Base-by-base conservation (phyloP, 2,113 vertebrate genomes). In the Lophotis ruficrista region DNA sequence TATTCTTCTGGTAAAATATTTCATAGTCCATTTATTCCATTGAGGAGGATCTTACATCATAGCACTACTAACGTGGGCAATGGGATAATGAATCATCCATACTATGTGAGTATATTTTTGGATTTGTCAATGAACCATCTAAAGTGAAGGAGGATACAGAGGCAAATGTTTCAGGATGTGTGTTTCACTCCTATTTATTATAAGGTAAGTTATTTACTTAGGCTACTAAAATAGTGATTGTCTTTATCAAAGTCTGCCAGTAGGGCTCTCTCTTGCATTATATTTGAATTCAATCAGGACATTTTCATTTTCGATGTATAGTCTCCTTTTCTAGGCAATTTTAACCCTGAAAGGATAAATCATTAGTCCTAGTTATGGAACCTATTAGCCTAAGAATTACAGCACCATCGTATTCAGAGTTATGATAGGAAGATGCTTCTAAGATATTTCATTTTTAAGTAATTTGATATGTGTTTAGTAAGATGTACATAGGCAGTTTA, bases 201-300 rank as follows among this genome's bases (percentile, higher is more conserved):
- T 72, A 65, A 90, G 10, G 22, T 37, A 75, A 71, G 33, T 35
- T 78, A 54, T 89, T 93, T 87, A 20, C n/a, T 93, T 94, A 33
- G 69, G 31, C 48, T 95, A 62, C 31, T 38, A 28, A 41, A 95
- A 60, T 27, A 69, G 25, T 65, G 41, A 50, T 45, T 96, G 92
- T 64, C 89, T 97, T 94, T 97, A 84, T 96, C 93, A 95, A 93
- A 37, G 37, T 94, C 90, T 73, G 33, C 97, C 98, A 98, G 97
- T 72, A 98, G 98, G 97, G 96, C 85, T 97, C 97, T 98, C 98
- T 65, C 96, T 98, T 96, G 96, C 70, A 95, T 98, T 98, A 94
- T 93, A 71, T 97, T 98, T 97, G 53, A 94, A 79, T 91, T 91
- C 47, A 76, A 54, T 91, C 75, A 53, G 35, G 31, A 47, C 12